Percentiles rank a stretch among this genome's conserved stretches.
phyloP scores from a whole-genome alignment of 2,797 vertebrate genomes.

The Mormyrops attenuatus region DNA sequence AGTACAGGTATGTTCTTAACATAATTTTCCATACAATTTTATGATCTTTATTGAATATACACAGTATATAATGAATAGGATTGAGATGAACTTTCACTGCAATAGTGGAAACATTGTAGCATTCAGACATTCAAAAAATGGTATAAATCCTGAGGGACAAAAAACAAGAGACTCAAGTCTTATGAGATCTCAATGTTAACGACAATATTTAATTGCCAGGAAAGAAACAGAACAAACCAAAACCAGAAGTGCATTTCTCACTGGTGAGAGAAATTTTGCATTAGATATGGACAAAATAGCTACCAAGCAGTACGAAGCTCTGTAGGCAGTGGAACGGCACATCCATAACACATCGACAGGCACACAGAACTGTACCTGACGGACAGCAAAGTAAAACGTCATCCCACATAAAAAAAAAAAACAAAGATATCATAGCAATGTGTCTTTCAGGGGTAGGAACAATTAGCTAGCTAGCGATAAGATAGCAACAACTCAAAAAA shows the following conservation, averaged over 20 bases:
- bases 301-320: background rate
- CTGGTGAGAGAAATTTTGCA: background rate
- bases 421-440: background rate
- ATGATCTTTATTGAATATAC: background rate
- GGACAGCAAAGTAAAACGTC: background rate
- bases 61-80: background rate
- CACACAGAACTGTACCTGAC: background rate
- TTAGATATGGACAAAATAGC: background rate
- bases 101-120: background rate
- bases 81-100: background rate
- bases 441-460: background rate
- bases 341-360: background rate
- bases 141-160: background rate
- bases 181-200: background rate
- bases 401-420: background rate
- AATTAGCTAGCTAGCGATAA: background rate
- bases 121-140: background rate
- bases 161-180: background rate
- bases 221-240: background rate
- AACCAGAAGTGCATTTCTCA: background rate
- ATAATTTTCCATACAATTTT: background rate
- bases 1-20: background rate
- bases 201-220: conserved; percentile 6
- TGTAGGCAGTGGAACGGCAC: background rate
- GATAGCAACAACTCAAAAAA: background rate